Base-by-base conservation (phyloP, 92 coral and sea anemone genomes). In the Porites lobata region DNA sequence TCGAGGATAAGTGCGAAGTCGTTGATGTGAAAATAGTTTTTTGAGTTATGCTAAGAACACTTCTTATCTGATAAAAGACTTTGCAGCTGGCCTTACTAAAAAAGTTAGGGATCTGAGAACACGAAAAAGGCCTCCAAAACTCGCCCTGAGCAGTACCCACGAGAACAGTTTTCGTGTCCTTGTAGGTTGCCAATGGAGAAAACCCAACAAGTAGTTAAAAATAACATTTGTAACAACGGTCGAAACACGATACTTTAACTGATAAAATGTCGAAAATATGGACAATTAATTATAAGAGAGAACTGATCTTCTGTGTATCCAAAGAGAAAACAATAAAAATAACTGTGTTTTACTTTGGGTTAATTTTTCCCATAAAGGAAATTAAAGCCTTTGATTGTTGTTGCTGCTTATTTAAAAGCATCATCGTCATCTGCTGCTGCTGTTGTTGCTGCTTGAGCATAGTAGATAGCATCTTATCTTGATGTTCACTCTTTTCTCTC, bases 401-500 rank as follows among this genome's bases (percentile, higher is more conserved):
- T 59, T 81, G 86, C 18, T 88, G 91, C 58, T 88, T 77, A 66
- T 88, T 75, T 12, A 78, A 52, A 47, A 70, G 69, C 76, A 64
- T 65, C 80, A 76, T 71, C 80, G 65, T 80, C 80, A 65, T 59
- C 63, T 87, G 91, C 70, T 87, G 91, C n/a, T 78, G 87, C 58
- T 87, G 87, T 66, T 87, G 75, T 26, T 88, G 91, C 65, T 88
- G 87, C 64, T 79, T 53, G 11, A 65, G n/a, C 91, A 80, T 72
- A 43, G 75, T 54, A 38, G 77, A 51, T 24, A 78, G 14, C 82
- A 91, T 43, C 38, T 77, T 67, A 11, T 82, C 82, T 73, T 87
- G 88, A 64, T 87, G 73, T 65, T 80, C 78, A 58, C 59, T 91
- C 72, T 69, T 80, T 76, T 91, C 91, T 79, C 67, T 91, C 79